Evolutionary conservation across 2,888 invertebrate genomes (phyloP).

Genomic region (Sthenelais limicola): DNA sequence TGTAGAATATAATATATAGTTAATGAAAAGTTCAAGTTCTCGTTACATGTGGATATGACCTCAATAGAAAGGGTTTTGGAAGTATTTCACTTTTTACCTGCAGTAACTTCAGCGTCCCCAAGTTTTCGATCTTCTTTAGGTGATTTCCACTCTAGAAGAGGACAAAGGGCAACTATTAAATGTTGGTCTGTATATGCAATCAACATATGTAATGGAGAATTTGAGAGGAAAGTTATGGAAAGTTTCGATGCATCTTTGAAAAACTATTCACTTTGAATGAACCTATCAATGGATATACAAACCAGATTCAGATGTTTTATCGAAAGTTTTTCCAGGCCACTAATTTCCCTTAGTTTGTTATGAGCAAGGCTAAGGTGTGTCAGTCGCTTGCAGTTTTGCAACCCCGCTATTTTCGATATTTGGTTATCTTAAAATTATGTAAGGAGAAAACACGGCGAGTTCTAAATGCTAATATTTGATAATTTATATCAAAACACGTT

Average conservation of each 20-base stretch:
- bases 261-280: neutral
- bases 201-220: too few species aligned
- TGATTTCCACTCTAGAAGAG: constrained; percentile 66
- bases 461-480: too few species aligned
- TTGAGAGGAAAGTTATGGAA: too few species aligned
- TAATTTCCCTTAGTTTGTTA: constrained; percentile 66
- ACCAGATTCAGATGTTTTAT: constrained; percentile 68
- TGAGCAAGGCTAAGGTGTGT: constrained; percentile 67
- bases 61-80: too few species aligned
- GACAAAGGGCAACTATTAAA: neutral
- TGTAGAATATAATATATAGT: too few species aligned
- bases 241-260: too few species aligned
- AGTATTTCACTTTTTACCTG: too few species aligned
- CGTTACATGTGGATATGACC: too few species aligned
- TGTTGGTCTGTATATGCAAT: too few species aligned
- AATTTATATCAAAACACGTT: too few species aligned
- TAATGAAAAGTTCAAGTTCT: too few species aligned
- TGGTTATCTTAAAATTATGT: constrained; percentile 59
- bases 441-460: constrained; percentile 40
- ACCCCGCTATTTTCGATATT: constrained; percentile 62
- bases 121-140: constrained; percentile 65
- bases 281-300: constrained; percentile 49
- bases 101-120: constrained; percentile 61
- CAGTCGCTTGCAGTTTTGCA: constrained; percentile 64
- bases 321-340: constrained; percentile 67